phyloP scores from a whole-genome alignment of 2,888 invertebrate genomes.

The Leptopterna dolabrata region DNA sequence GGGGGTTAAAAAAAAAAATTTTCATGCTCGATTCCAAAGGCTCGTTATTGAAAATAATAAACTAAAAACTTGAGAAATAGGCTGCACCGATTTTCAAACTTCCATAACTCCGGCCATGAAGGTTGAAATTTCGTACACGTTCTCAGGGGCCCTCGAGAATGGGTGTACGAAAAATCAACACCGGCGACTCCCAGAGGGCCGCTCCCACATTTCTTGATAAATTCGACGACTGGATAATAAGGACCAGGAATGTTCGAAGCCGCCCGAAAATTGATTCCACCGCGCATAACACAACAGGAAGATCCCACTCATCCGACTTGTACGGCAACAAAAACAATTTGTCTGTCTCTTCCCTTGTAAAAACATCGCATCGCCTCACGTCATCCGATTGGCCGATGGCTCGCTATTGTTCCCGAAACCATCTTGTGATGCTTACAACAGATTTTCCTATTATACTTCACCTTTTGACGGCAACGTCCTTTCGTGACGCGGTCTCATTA shows the following conservation, averaged over 20 bases:
- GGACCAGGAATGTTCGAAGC: not conserved
- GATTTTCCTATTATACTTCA: slow-evolving; percentile 20
- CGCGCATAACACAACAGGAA: not conserved
- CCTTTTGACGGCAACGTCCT: not conserved
- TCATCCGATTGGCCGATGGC: not conserved
- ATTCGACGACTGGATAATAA: not conserved
- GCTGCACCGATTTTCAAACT: no score
- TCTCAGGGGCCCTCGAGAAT: no score
- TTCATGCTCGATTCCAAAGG: no score
- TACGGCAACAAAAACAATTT: not conserved
- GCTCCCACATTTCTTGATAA: no score
- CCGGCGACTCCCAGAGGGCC: no score
- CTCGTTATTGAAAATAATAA: no score
- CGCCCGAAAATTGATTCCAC: not conserved
- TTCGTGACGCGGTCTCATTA: slow-evolving; percentile 18
- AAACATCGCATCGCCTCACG: not conserved
- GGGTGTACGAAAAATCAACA: no score
- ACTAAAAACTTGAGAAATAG: no score
- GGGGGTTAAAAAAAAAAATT: no score
- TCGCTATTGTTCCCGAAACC: slow-evolving; percentile 2
- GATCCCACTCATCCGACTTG: not conserved
- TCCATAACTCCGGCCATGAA: no score
- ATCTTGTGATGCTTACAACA: slow-evolving; percentile 8
- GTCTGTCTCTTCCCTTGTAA: not conserved
- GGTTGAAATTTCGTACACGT: no score